Conservation (phyloP, 2,888 invertebrate genomes). For the Nephrotoma appendiculata region DNA sequence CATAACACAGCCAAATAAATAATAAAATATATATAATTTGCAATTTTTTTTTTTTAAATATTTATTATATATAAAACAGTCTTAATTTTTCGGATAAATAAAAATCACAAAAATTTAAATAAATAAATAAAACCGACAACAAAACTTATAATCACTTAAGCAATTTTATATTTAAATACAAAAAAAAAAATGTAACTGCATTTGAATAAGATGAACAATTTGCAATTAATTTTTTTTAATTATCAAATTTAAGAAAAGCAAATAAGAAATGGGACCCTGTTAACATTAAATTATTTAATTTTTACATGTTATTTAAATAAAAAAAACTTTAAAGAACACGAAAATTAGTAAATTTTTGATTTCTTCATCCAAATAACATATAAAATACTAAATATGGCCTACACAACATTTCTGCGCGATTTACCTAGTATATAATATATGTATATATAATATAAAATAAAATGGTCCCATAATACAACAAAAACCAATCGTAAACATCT, state of each 20-base stretch:
- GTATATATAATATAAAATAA: not conserved
- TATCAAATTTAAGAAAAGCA: not conserved
- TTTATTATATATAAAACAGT: not conserved
- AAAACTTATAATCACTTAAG: constrained; percentile 4
- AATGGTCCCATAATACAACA: not conserved
- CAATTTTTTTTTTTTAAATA: not conserved
- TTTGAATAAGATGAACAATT: not conserved
- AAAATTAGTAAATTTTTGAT: not conserved
- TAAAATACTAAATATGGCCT: not conserved
- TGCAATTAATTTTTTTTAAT: not conserved
- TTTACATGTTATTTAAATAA: not conserved
- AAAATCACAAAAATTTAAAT: not conserved
- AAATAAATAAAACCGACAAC: not conserved
- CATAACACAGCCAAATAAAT: not conserved
- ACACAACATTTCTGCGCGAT: not conserved
- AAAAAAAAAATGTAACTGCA: not conserved
- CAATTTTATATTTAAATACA: constrained; percentile 5
- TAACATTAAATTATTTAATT: not conserved
- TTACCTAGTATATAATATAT: not conserved
- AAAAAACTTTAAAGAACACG: not conserved
- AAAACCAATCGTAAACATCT: not conserved
- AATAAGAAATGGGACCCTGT: not conserved
- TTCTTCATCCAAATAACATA: not conserved
- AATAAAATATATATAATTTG: not conserved
- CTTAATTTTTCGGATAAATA: not conserved